These are phyloP conservation scores for Drosophila micromelanica DNA, from an alignment of 1,140 invertebrate genomes.

Conservation along the genomic window DNA sequence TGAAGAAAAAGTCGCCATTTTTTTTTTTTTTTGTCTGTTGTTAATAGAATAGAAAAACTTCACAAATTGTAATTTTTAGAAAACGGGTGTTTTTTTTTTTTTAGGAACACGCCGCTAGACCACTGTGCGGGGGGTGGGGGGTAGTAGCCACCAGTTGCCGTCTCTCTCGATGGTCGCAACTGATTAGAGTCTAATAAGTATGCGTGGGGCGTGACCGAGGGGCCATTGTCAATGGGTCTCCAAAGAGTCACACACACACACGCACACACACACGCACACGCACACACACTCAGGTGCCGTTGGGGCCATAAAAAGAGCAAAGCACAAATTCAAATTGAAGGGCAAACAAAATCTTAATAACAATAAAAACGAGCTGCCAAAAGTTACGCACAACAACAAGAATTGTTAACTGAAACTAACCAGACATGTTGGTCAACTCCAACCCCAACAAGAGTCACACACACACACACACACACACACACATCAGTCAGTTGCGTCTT, in stretches of 20 bases:
- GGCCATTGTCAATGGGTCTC: conserved; percentile 75
- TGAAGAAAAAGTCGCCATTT: too few species aligned
- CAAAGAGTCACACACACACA: conserved; percentile 52
- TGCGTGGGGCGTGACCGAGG: conserved; percentile 70
- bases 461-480: conserved; percentile 15
- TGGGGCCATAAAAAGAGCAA: conserved; percentile 53
- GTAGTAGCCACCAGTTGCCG: conserved; percentile 63
- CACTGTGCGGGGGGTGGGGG: neutral
- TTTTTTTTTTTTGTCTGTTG: too few species aligned
- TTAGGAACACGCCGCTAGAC: neutral
- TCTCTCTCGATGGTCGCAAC: conserved; percentile 62
- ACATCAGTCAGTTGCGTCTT: conserved; percentile 15
- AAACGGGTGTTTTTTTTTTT: neutral
- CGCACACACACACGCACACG: conserved; percentile 18
- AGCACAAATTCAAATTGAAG: conserved; percentile 72
- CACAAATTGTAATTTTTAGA: neutral
- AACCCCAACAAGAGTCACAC: neutral
- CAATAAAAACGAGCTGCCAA: conserved; percentile 66
- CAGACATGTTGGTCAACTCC: conserved; percentile 13
- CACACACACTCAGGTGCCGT: conserved; percentile 35
- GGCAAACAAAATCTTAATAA: conserved; percentile 71
- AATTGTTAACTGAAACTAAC: conserved; percentile 30
- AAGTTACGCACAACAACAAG: conserved; percentile 49
- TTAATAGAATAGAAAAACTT: too few species aligned
- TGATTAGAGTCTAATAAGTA: conserved; percentile 82